A percentile compares a stretch with the other conserved stretches of the same genome.
Conservation (phyloP, 2,113 vertebrate species). For the Sceloporus undulatus region DNA sequence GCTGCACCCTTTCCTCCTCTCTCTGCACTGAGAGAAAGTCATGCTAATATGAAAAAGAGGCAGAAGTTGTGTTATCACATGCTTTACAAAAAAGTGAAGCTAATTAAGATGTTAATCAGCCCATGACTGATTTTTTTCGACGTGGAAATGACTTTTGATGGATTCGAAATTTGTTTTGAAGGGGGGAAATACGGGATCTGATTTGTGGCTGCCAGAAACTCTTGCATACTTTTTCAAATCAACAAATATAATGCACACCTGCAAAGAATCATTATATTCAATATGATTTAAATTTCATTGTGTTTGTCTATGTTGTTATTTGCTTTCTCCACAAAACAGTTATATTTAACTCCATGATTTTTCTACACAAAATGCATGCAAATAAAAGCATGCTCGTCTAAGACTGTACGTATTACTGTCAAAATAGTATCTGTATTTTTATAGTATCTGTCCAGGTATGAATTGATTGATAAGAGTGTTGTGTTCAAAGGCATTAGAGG, state of each 20-base stretch:
- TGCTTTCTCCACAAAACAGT: neutral
- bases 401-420: neutral
- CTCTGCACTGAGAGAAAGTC: neutral
- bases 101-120: neutral
- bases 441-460: neutral
- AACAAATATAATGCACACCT: neutral
- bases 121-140: neutral
- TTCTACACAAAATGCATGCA: neutral
- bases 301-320: neutral
- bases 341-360: neutral
- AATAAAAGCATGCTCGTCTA: neutral
- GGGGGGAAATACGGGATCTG: neutral
- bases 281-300: neutral
- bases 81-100: neutral
- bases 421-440: neutral
- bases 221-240: neutral
- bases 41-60: neutral
- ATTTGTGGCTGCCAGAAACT: neutral
- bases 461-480: neutral
- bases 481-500: neutral
- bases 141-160: neutral
- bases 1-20: too few relatives aligned
- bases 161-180: neutral
- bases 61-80: neutral
- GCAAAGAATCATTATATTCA: neutral